Percentiles rank a stretch among this genome's conserved stretches.
These are phyloP conservation scores for Pygocentrus nattereri DNA, from an alignment of 2,797 vertebrate species.

Conservation along the genomic window DNA sequence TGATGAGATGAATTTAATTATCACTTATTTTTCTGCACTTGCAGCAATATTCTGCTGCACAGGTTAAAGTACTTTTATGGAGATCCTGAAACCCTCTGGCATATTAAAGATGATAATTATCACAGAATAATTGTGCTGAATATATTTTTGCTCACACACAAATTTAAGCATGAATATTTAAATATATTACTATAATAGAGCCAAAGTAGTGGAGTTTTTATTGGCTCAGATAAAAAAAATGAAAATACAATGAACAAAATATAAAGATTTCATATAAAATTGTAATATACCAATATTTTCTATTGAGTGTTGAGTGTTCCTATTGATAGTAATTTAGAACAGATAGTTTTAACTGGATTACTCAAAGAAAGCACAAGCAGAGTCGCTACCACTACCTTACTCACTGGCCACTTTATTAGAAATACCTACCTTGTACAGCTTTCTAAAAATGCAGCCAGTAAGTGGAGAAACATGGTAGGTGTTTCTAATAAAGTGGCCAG, in stretches of 20 bases:
- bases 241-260: not conserved
- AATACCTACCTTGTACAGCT: too few species aligned
- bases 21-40: conserved; percentile 10
- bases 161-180: conserved; percentile 34
- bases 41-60: conserved; percentile 25
- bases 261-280: not conserved
- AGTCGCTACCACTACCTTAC: too few species aligned
- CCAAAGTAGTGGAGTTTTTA: not conserved
- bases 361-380: too few species aligned
- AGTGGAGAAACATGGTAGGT: not conserved
- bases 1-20: conserved; percentile 51
- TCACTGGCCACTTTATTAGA: too few species aligned
- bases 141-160: conserved; percentile 21
- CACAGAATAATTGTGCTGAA: conserved; percentile 15
- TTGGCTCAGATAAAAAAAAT: not conserved
- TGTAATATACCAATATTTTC: too few species aligned
- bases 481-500: too few species aligned
- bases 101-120: conserved; percentile 34
- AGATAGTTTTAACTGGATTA: too few species aligned
- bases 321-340: too few species aligned
- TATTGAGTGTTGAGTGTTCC: too few species aligned
- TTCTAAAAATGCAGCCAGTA: not conserved
- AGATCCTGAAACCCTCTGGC: conserved; percentile 25
- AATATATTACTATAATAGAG: not conserved
- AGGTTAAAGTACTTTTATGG: conserved; percentile 40